phyloP scores from a whole-genome alignment of 53 echinoderm and acorn worm genomes.

The Holothuria leucospilota region DNA sequence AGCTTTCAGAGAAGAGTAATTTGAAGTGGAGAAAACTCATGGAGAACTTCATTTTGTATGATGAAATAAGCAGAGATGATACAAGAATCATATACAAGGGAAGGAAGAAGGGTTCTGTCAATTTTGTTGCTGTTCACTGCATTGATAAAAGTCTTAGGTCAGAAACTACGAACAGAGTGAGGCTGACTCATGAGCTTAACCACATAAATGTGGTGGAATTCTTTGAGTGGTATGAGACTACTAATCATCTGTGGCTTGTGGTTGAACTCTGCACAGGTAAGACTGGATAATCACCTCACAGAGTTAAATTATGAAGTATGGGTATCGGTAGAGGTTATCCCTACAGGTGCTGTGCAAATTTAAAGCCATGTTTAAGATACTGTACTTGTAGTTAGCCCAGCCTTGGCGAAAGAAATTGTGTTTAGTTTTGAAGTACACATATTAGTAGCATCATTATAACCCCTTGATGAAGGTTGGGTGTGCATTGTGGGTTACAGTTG shows the following conservation, averaged over 20 bases:
- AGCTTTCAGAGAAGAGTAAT: too few species aligned
- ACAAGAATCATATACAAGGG: constrained; percentile 89
- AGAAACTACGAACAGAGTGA: constrained; percentile 85
- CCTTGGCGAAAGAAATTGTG: too few species aligned
- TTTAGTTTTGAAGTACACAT: too few species aligned
- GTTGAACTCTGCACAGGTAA: constrained; percentile 98
- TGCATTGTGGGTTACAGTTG: too few species aligned
- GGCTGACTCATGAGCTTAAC: constrained; percentile 89
- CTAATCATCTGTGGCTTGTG: constrained; percentile 97
- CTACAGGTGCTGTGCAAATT: too few species aligned
- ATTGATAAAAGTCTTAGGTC: constrained; percentile 84
- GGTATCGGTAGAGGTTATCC: too few species aligned
- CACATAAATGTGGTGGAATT: constrained; percentile 89
- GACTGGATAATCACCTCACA: not conserved
- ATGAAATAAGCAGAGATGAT: constrained; percentile 83
- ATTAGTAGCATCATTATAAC: too few species aligned
- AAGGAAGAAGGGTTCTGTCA: constrained; percentile 86
- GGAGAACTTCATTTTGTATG: constrained; percentile 99
- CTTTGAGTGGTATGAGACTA: constrained; percentile 98
- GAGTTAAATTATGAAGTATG: too few species aligned
- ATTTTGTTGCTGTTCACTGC: constrained; percentile 98
- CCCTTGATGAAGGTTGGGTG: too few species aligned
- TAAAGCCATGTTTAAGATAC: too few species aligned
- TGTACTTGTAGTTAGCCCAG: too few species aligned
- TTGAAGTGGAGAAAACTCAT: constrained; percentile 34